These are phyloP conservation scores for Hermetia illucens DNA, from an alignment of 1,140 invertebrate genomes.

Conservation along the genomic window DNA sequence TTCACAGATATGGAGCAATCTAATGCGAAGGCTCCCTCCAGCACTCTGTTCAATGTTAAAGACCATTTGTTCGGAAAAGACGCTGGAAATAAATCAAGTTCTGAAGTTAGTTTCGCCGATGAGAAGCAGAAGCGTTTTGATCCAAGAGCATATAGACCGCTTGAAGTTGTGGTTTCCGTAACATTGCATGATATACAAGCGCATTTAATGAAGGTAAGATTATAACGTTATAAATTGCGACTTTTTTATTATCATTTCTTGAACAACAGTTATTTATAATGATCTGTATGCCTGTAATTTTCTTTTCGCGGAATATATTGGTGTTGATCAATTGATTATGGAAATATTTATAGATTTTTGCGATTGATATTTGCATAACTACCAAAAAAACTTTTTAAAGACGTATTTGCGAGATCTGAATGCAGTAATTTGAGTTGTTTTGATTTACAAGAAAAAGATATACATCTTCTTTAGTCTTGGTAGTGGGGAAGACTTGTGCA, in stretches of 20 bases:
- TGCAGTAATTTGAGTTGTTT: no score
- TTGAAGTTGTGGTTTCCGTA: constrained; percentile 85
- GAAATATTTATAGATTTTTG: no score
- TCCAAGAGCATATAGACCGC: constrained; percentile 69
- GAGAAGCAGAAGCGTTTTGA: constrained; percentile 54
- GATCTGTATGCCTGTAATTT: no score
- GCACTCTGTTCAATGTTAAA: constrained; percentile 17
- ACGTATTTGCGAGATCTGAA: no score
- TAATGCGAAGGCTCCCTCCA: constrained; percentile 23
- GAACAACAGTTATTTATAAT: no score
- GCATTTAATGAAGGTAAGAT: constrained; percentile 62
- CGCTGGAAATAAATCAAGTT: constrained; percentile 36
- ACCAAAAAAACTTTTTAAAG: no score
- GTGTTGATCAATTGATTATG: no score
- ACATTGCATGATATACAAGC: constrained; percentile 91
- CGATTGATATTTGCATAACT: no score
- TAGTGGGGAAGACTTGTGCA: no score
- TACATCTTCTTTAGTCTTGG: no score
- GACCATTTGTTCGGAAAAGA: constrained; percentile 25
- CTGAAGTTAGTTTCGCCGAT: constrained; percentile 38
- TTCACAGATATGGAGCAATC: constrained; percentile 82
- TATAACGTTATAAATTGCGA: background rate
- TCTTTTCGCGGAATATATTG: no score
- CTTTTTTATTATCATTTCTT: background rate
- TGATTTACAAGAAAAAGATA: no score